Evolutionary conservation across 2,113 vertebrate species (phyloP).

Genomic region (Channa maculata): DNA sequence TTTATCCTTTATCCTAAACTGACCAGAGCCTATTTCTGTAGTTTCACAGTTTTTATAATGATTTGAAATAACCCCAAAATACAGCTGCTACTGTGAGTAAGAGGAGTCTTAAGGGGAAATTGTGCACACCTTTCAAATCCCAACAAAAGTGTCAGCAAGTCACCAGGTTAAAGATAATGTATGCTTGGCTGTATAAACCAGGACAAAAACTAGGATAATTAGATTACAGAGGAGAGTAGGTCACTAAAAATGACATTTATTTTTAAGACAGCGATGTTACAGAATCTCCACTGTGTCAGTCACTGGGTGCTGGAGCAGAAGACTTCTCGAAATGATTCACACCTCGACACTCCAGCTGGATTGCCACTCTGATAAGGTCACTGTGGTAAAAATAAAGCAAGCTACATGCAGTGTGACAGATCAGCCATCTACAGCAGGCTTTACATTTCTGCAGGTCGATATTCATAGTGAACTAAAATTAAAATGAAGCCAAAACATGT

Average conservation of each 20-base stretch:
- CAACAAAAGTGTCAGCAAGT: too few species aligned
- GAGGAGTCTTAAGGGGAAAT: too few species aligned
- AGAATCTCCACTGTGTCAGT: not conserved
- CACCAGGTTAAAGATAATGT: too few species aligned
- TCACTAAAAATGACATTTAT: not conserved
- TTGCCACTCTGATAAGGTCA: slow-evolving; percentile 23
- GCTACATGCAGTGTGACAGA: slow-evolving; percentile 29
- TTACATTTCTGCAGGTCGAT: not conserved
- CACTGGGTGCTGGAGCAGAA: not conserved
- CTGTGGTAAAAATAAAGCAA: slow-evolving; percentile 10
- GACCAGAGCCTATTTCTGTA: too few species aligned
- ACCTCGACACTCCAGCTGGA: slow-evolving; percentile 34
- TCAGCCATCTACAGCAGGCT: slow-evolving; percentile 12
- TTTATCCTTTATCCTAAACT: too few species aligned
- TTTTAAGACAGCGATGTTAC: not conserved
- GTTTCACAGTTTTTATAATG: too few species aligned
- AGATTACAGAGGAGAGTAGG: not conserved
- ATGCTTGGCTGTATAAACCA: not conserved
- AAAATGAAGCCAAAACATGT: too few species aligned
- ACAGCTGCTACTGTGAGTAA: too few species aligned
- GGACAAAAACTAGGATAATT: too few species aligned
- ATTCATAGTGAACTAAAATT: not conserved
- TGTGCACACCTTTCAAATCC: too few species aligned
- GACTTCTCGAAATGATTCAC: slow-evolving; percentile 20
- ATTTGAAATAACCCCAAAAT: too few species aligned